Conservation (phyloP, 2,797 vertebrate genomes). For the Coluber constrictor region DNA sequence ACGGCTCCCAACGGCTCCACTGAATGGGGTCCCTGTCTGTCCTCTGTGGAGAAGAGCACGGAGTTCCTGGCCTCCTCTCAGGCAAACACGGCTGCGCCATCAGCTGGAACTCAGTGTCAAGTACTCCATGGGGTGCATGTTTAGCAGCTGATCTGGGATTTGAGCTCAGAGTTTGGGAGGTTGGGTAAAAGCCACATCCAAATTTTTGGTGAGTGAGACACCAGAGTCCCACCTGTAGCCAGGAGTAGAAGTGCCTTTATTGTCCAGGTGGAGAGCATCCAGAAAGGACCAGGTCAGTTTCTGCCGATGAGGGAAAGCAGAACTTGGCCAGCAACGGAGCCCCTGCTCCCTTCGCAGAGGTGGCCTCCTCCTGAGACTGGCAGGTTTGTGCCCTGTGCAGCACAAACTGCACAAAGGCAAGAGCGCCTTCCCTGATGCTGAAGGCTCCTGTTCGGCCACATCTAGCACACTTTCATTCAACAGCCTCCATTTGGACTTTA, state of each 20-base stretch:
- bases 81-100: not conserved
- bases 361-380: not conserved
- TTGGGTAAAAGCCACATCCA: not conserved
- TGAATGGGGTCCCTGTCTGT: not conserved
- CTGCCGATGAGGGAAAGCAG: not conserved
- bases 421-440: not conserved
- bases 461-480: not conserved
- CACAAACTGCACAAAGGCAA: not conserved
- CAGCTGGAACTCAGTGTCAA: not conserved
- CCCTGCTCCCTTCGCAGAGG: not conserved
- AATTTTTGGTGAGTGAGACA: not conserved
- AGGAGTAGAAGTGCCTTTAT: not conserved
- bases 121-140: not conserved
- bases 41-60: not conserved
- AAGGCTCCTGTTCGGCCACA: not conserved
- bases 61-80: not conserved
- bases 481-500: not conserved
- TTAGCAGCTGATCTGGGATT: not conserved
- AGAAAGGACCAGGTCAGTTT: not conserved
- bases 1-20: not conserved
- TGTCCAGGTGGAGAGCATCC: not conserved
- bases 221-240: not conserved
- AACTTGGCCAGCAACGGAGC: not conserved
- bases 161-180: not conserved
- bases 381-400: not conserved